Base-by-base conservation (phyloP, 1,140 invertebrate genomes). In the Probaryconus sp. region DNA sequence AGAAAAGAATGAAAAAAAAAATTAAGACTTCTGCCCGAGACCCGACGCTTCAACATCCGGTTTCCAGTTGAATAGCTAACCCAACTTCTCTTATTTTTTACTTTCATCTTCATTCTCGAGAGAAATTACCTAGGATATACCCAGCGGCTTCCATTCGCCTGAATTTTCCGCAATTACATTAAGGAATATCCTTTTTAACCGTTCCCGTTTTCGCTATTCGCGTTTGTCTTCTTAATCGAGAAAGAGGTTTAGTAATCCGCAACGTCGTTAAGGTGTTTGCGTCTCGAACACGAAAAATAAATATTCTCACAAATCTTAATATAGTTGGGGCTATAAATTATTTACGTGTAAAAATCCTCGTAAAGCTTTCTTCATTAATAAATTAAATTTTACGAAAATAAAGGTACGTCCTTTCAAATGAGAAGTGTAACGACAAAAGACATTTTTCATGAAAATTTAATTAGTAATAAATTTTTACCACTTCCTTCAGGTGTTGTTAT, bases 41-140 rank as follows among this genome's bases (percentile, higher is more conserved):
- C 38, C 55, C 37, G 40, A 37, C 45, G 21, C 20, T 68, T 43
- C 53, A 68, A 60, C 64, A 37, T 60, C 53, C 69, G 37, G 53
- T 47, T 70, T 58, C 28, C 58, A 71, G 68, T 64, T 51, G 50
- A 64, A 71, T 65, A 28, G 51, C 58, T 71, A 58, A 43, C 33
- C 38, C 33, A 38, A 72, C 48, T 55, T 60, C 45, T 53, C 33
- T 65, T 17, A 33, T 71, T 60, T 42, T 73, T 55, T 48, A 37
- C 68, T 53, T 68, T 56, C 53, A 42, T 65, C 40, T 69, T 64
- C 65, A 55, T 65, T 63, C 65, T 58, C 51, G 45, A 47, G 56
- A 74, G 67, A 73, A 77, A 72, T 78, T 75, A 67, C 63, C 71
- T 16, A 16, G 65, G 71, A 74, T 77, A 75, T 74, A 73, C 61